Evolutionary conservation across 2,113 vertebrate species (phyloP).

Genomic region (Gallinago media): DNA sequence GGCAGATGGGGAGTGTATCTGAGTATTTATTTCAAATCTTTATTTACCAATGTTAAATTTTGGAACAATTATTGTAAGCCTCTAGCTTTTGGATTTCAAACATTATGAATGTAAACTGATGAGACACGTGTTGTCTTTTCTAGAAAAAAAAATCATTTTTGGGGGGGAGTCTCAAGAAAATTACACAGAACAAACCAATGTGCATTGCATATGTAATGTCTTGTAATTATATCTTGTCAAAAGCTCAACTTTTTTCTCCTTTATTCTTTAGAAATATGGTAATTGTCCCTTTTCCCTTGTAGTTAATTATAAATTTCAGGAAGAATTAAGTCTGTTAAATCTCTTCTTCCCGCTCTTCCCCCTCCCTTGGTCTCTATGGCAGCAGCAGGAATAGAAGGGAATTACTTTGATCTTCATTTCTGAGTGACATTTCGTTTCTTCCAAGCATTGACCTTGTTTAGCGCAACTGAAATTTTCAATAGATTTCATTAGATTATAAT

Average conservation of each 20-base stretch:
- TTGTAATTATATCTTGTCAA: constrained; percentile 80
- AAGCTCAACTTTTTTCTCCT: constrained; percentile 67
- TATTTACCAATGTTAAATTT: constrained; percentile 52
- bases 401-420: constrained; percentile 77
- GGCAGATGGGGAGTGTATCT: constrained; percentile 12
- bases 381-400: constrained; percentile 69
- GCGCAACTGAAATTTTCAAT: constrained; percentile 63
- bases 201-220: constrained; percentile 65
- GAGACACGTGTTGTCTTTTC: constrained; percentile 40
- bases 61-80: constrained; percentile 34
- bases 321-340: constrained; percentile 79
- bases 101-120: constrained; percentile 58
- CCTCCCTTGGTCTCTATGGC: constrained; percentile 76
- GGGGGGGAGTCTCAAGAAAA: constrained; percentile 48
- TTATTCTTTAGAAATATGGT: constrained; percentile 80
- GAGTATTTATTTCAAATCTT: constrained; percentile 2
- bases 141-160: constrained; percentile 14
- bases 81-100: neutral
- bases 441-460: constrained; percentile 65
- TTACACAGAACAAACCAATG: constrained; percentile 64
- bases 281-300: constrained; percentile 76
- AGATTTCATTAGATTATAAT: constrained; percentile 68
- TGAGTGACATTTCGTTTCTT: constrained; percentile 68
- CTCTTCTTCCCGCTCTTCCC: constrained; percentile 38
- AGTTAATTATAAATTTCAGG: constrained; percentile 84